phyloP scores from a whole-genome alignment of 2,797 vertebrate species.

The Lepidocolaptes lacrymiger region DNA sequence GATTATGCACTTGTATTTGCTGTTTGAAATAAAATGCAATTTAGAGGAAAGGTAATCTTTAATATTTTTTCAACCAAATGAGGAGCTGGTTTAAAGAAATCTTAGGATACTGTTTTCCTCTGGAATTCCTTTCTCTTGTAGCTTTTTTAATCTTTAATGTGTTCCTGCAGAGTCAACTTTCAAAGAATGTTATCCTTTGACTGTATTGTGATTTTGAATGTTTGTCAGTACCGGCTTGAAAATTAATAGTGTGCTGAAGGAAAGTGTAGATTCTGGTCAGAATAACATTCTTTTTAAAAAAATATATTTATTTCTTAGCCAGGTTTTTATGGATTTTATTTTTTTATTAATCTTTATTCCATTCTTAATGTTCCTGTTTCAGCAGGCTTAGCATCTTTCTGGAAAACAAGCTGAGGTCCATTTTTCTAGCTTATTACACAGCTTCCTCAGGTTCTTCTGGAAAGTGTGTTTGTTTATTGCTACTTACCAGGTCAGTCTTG shows the following conservation, averaged over 20 bases:
- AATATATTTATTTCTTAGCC: background rate
- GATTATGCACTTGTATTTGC: background rate
- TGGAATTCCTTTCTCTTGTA: background rate
- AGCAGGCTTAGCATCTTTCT: background rate
- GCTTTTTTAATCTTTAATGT: background rate
- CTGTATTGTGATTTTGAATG: background rate
- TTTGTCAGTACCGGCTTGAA: background rate
- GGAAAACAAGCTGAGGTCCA: background rate
- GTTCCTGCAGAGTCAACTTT: background rate
- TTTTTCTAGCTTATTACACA: background rate
- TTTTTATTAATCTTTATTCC: background rate
- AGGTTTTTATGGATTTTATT: background rate
- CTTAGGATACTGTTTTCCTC: background rate
- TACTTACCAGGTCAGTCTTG: background rate
- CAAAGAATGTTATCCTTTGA: background rate
- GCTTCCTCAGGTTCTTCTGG: background rate
- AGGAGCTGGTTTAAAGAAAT: background rate
- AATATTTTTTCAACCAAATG: background rate
- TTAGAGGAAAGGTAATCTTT: background rate
- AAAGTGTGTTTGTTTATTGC: background rate
- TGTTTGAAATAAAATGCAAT: background rate
- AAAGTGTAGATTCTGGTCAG: background rate
- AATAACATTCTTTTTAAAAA: background rate
- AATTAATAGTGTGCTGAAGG: background rate
- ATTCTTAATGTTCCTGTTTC: background rate